phyloP scores from a whole-genome alignment of 23 tunicate genomes.

The Halocynthia aurantium region DNA sequence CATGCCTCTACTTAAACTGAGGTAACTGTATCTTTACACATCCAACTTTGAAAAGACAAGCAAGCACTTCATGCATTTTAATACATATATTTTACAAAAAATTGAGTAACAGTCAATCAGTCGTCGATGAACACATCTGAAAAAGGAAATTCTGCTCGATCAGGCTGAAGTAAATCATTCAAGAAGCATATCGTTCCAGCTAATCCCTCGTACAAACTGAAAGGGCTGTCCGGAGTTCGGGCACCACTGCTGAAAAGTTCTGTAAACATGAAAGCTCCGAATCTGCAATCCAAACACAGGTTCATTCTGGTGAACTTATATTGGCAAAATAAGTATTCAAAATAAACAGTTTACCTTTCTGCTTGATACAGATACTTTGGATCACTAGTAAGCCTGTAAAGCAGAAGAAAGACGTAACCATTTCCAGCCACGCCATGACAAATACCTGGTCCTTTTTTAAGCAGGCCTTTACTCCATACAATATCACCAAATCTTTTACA shows the following conservation, averaged over 20 bases:
- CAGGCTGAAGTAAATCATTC: constrained; percentile 43
- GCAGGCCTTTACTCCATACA: constrained; percentile 62
- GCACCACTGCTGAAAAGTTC: constrained; percentile 38
- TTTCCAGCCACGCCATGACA: constrained; percentile 81
- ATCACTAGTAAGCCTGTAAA: constrained; percentile 61
- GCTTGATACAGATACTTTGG: constrained; percentile 58
- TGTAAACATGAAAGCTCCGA: constrained; percentile 57
- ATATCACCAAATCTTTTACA: constrained; percentile 44
- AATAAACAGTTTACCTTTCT: constrained; percentile 31
- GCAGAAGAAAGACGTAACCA: constrained; percentile 55
- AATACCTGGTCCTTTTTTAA: constrained; percentile 77
- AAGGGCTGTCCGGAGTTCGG: constrained; percentile 61
- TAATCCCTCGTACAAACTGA: constrained; percentile 59
- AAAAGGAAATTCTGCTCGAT: constrained; percentile 51
- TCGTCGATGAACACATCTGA: constrained; percentile 29
- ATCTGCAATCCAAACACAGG: constrained; percentile 24
- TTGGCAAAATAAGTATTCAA: too few relatives aligned
- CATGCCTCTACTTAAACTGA: too few relatives aligned
- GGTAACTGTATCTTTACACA: too few relatives aligned
- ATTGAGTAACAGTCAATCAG: too few relatives aligned
- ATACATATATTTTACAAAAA: too few relatives aligned
- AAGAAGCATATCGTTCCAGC: constrained; percentile 65
- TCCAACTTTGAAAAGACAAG: too few relatives aligned
- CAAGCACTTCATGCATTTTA: too few relatives aligned
- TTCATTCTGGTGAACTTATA: background rate